Conservation (phyloP, 2,888 invertebrate species). For the Amaurobius ferox region DNA sequence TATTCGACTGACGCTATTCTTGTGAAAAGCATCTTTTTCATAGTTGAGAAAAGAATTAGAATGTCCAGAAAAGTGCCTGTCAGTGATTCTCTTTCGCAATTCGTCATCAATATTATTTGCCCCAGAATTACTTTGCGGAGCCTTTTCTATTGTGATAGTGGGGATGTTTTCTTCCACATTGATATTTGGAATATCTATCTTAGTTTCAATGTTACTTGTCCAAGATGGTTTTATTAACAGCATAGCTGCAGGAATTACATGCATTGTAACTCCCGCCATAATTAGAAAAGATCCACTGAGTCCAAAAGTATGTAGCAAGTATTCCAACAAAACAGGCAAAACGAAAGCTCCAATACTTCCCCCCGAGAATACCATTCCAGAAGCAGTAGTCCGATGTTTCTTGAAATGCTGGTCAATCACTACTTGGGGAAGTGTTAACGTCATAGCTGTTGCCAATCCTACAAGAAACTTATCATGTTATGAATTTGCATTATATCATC, state of each 20-base stretch:
- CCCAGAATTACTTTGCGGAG: no score
- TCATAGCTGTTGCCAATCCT: slow-evolving; percentile 43
- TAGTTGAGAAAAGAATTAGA: no score
- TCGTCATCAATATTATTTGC: no score
- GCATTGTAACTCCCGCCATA: slow-evolving; percentile 61
- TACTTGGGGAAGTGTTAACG: slow-evolving; percentile 35
- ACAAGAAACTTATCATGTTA: no score
- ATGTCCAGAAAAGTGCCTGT: no score
- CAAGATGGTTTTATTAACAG: slow-evolving; percentile 42
- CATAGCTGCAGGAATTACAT: slow-evolving; percentile 47
- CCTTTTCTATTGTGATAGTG: no score
- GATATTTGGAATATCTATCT: no score
- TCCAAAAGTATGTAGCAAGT: slow-evolving; percentile 52
- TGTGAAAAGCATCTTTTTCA: no score
- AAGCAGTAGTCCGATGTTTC: slow-evolving; percentile 68
- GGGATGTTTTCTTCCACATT: neutral
- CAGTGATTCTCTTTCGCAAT: no score
- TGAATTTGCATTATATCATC: no score
- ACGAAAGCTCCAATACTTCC: slow-evolving; percentile 73
- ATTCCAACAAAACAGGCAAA: slow-evolving; percentile 66
- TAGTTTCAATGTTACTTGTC: neutral
- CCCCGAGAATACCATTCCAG: slow-evolving; percentile 72
- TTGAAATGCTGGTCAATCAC: slow-evolving; percentile 71
- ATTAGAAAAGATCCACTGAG: slow-evolving; percentile 68
- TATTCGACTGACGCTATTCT: no score